These are phyloP conservation scores for Brachystomella parvula DNA, from an alignment of 1,140 invertebrate genomes.

Conservation along the genomic window DNA sequence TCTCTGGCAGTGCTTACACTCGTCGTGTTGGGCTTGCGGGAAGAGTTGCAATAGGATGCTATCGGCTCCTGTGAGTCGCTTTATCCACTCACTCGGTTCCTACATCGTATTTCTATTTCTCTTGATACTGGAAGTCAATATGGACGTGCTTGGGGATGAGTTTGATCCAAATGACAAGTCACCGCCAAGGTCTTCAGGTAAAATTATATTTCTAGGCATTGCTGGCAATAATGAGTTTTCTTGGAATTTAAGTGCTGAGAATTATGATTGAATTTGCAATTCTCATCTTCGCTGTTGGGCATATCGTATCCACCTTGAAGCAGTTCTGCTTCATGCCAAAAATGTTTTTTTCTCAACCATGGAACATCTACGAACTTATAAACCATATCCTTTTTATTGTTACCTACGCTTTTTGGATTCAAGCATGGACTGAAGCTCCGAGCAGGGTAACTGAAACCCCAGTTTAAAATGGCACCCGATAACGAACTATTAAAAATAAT, in stretches of 20 bases:
- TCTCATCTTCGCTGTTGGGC: neutral
- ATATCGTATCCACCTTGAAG: neutral
- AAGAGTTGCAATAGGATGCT: neutral
- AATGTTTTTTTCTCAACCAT: neutral
- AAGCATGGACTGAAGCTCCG: slow-evolving; percentile 45
- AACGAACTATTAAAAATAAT: neutral
- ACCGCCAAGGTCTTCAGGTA: neutral
- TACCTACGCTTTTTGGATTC: slow-evolving; percentile 49
- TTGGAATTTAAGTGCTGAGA: neutral
- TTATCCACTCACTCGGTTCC: slow-evolving; percentile 51
- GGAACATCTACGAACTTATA: slow-evolving; percentile 41
- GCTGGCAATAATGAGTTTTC: neutral
- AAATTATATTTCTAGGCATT: neutral
- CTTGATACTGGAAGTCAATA: slow-evolving; percentile 51
- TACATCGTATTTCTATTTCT: slow-evolving; percentile 55
- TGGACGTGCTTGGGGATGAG: slow-evolving; percentile 39
- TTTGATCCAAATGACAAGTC: slow-evolving; percentile 3
- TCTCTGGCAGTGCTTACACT: slow-evolving; percentile 3
- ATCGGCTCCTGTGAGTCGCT: slow-evolving; percentile 6
- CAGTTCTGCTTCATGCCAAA: neutral
- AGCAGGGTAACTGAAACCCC: slow-evolving; percentile 38
- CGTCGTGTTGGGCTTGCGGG: neutral
- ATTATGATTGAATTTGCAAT: neutral
- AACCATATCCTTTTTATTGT: slow-evolving; percentile 46
- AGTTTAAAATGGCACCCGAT: neutral